Evolutionary conservation across 2,113 vertebrate species (phyloP), one percentile per base, ranked within the genome.

Genomic region (Sphyrna mokarran): DNA sequence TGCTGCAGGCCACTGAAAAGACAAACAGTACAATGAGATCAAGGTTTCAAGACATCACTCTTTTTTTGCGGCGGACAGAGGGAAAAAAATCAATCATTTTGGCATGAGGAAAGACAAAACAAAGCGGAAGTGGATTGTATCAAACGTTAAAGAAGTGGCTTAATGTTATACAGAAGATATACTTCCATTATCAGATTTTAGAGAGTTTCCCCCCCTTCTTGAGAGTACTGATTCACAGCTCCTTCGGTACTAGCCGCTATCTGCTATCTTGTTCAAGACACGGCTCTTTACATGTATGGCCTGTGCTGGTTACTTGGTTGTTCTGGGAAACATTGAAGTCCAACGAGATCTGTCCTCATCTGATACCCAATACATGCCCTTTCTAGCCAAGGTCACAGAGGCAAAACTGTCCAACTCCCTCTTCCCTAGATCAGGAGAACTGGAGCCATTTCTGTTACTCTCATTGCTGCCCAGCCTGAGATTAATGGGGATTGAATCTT

Each of bases 1-100:
- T 99, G 98, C 96, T 98, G 98, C 94, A 99, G 98, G 90, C 98
- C 98, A 1, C 99, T 99, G 97, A 29, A 96, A 96, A 97, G 96
- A 95, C 96, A 97, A 96, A 96, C 96, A 96, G 96, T 95, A 94
- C 94, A 95, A 95, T 95, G 95, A 85, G 78, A 80, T 85, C 54
- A 95, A 83, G 94, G 94, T 95, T 72, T 72, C 69, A 95, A 95
- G 94, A 95, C 69, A 95, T 95, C 94, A 95, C 70, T 95, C 94
- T 95, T 76, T 43, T 54, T 76, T 72, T 68, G 48, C 68, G 70
- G 94, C 43, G 68, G 68, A 95, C 69, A 70, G 94, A 23, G 61
- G 3, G 68, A 94, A 94, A 69, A 94, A 95, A 95, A 95, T 95
- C 94, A 95, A 72, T 95, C 94, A 95, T 72, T 94, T 72, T 95